Evolutionary conservation across 1,140 invertebrate genomes (phyloP), one percentile per base, ranked within the genome.

Genomic region (Bacillus rossius): DNA sequence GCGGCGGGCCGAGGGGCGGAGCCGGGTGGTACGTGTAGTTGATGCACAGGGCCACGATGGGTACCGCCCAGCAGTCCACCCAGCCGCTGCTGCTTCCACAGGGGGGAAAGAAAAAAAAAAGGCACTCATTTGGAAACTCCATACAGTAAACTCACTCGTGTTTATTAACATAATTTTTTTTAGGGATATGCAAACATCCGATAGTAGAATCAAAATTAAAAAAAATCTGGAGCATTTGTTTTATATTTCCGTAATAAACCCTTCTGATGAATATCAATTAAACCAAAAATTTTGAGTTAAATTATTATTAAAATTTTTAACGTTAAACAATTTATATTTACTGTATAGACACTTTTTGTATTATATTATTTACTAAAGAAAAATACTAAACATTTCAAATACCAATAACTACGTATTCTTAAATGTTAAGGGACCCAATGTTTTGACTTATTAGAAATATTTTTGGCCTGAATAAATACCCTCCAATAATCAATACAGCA

Each of bases 21-120:
- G 90, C 86, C 0, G 94, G 93, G 73, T 97, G 94, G 71, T 96
- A 98, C 1, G 82, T 86, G 71, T 96, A 98, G 58, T 85, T 83
- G 19, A 98, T 92, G 65, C 89, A 93, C 14, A 98, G 76, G 3
- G 92, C 91, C 19, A 95, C 87, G 57, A 96, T 96, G 0, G 93
- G 92, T 3, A 96, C 93, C 13, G 88, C 89, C 94, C 94, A 96
- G 70, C 94, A 97, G 69, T 96, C 93, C 1, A 96, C 83, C 96
- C 96, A 98, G 2, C 93, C 92, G 65, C 81, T 26, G 22, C 53
- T 55, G 22, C 4, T 45, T 19, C 42, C 20, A n/a, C n/a, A n/a
- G n/a, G n/a, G n/a, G n/a, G n/a, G n/a, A n/a, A n/a, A 40, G 13
- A 13, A 45, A 45, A 17, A 45, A 19, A 19, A 45, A 45, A 45